Conservation (phyloP, 2,113 vertebrate species). For the Dryoscopus gambensis region DNA sequence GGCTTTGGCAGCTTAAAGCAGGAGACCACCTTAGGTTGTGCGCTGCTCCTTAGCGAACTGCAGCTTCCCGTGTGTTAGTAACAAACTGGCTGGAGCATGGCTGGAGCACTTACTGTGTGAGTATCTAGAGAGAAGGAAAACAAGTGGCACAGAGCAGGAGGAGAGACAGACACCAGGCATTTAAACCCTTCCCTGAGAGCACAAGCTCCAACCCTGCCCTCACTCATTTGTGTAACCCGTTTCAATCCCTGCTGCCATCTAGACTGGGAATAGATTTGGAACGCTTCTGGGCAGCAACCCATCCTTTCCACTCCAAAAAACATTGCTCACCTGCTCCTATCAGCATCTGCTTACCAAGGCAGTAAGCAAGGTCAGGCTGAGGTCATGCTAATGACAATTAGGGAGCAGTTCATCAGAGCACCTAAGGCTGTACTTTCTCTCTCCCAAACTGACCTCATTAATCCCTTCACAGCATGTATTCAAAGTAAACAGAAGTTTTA, state of each 20-base stretch:
- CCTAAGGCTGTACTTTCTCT: neutral
- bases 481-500: neutral
- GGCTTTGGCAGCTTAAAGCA: neutral
- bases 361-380: neutral
- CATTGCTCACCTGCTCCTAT: neutral
- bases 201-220: neutral
- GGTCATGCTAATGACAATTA: neutral
- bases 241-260: neutral
- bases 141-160: neutral
- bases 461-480: neutral
- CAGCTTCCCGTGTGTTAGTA: neutral
- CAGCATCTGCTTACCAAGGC: neutral
- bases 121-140: neutral
- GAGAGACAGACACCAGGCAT: neutral
- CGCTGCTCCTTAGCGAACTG: neutral
- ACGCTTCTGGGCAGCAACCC: neutral
- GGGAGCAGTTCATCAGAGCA: neutral
- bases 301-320: neutral
- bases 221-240: accelerated
- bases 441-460: neutral
- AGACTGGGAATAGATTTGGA: neutral
- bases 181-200: neutral
- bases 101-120: neutral
- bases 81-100: accelerated
- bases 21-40: neutral